Base-by-base conservation (phyloP, 2,888 invertebrate species). In the Panopea generosa region DNA sequence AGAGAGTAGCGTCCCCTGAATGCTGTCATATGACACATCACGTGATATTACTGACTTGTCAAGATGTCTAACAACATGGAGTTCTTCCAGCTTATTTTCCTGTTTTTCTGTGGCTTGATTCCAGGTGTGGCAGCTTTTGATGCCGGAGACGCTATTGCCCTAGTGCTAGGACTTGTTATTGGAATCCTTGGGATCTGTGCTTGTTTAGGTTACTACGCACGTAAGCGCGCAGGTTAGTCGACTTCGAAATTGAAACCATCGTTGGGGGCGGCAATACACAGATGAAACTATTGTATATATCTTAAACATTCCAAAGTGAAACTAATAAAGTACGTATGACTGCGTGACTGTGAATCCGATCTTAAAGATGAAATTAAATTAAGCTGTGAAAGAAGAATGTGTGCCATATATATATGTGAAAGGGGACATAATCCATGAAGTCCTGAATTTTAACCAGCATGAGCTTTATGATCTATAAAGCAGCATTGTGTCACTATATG, bases 171-270 rank as follows among this genome's bases (percentile, higher is more conserved):
- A 78, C 87, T 92, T n/a, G 79, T 90, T 14, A 90, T 93, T 60
- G 91, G 92, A 40, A 90, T 92, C 61, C 79, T 93, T 16, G 92
- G 92, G 33, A 89, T 92, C 49, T 93, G 91, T 86, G 92, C 93
- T 4, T 93, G 93, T 86, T 80, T 93, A 55, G 93, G 93, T 18
- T 92, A 90, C 69, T 93, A 93, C 82, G 92, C 93, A 14, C 82
- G 93, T 65, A 88, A 87, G 83, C 75, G 88, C 66, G 82, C 88
- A 2, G 67, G 62, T 40, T 70, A 70, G 27, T 22, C 22, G 50
- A 53, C 16, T 14, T 53, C 18, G 53, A 53, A 53, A 53, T 7
- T n/a, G 53, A 18, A 20, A 11, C n/a, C 2, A 50, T 50, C 33
- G 33, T 11, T 7, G 33, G 33, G 33, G 33, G 33, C 33, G 33